Conservation (phyloP, 2,888 invertebrate genomes). For the Pammene aurita region DNA sequence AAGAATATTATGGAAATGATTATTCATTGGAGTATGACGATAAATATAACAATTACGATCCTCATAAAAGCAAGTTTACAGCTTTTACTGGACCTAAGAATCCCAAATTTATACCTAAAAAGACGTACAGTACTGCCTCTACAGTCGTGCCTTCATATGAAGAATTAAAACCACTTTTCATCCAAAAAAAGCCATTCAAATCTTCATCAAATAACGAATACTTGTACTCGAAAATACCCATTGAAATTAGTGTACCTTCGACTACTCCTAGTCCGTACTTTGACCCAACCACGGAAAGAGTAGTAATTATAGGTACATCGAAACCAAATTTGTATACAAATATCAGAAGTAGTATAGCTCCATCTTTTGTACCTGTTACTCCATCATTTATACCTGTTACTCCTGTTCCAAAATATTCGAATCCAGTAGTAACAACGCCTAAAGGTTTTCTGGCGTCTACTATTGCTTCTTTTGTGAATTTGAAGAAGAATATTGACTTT, state of each 20-base stretch:
- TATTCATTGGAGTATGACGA: slow-evolving; percentile 62
- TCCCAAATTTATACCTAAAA: slow-evolving; percentile 42
- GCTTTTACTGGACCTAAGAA: slow-evolving; percentile 47
- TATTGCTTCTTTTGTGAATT: slow-evolving; percentile 65
- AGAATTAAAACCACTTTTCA: slow-evolving; percentile 62
- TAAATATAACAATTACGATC: slow-evolving; percentile 57
- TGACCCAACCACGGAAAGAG: slow-evolving; percentile 56
- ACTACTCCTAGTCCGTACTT: slow-evolving; percentile 50
- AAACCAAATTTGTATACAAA: slow-evolving; percentile 63
- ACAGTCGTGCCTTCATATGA: slow-evolving; percentile 53
- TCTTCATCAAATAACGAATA: slow-evolving; percentile 46
- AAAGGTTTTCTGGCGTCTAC: slow-evolving; percentile 48
- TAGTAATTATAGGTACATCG: slow-evolving; percentile 59
- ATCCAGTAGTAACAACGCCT: slow-evolving; percentile 36
- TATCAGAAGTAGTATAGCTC: slow-evolving; percentile 52
- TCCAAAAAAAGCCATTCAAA: slow-evolving; percentile 53
- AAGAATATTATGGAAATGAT: slow-evolving; percentile 67
- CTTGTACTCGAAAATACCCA: slow-evolving; percentile 47
- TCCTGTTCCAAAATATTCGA: slow-evolving; percentile 42
- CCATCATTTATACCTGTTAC: slow-evolving; percentile 44
- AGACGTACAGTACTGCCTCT: slow-evolving; percentile 40
- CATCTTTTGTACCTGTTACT: slow-evolving; percentile 24
- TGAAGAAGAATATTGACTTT: slow-evolving; percentile 61
- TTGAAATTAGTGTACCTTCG: slow-evolving; percentile 56
- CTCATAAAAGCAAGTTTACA: slow-evolving; percentile 63